phyloP scores from a whole-genome alignment of 2,797 vertebrate genomes.

The Ceyx erithaca region DNA sequence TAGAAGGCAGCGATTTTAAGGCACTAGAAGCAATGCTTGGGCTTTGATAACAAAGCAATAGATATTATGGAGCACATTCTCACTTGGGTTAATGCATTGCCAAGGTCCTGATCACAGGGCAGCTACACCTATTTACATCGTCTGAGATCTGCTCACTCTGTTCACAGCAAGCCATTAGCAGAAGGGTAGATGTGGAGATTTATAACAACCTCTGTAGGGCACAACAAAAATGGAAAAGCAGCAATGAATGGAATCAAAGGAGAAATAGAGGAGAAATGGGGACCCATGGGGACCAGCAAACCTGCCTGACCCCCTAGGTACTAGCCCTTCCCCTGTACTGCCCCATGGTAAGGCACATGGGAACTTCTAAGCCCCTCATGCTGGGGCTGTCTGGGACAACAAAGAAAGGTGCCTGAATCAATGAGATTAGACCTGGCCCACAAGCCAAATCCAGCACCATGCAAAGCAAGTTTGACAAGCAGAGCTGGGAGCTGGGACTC shows the following conservation, averaged over 20 bases:
- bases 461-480: background rate
- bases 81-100: background rate
- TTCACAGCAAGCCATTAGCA: background rate
- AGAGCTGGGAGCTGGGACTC: background rate
- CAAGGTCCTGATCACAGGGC: background rate
- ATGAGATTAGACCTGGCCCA: fast-evolving
- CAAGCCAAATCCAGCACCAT: background rate
- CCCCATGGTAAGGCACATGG: background rate
- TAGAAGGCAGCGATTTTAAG: background rate
- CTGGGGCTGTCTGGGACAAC: background rate
- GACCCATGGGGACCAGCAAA: background rate
- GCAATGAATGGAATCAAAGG: background rate
- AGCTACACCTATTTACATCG: background rate
- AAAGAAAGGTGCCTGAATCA: background rate
- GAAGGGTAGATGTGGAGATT: background rate
- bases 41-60: conserved; percentile 36
- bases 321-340: background rate
- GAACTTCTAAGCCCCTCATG: background rate
- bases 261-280: background rate
- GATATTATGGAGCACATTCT: background rate
- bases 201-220: background rate
- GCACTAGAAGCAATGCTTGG: background rate
- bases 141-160: background rate
- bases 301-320: background rate
- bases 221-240: background rate